Base-by-base conservation (phyloP, 2,797 vertebrate species). In the Protonibea diacanthus region DNA sequence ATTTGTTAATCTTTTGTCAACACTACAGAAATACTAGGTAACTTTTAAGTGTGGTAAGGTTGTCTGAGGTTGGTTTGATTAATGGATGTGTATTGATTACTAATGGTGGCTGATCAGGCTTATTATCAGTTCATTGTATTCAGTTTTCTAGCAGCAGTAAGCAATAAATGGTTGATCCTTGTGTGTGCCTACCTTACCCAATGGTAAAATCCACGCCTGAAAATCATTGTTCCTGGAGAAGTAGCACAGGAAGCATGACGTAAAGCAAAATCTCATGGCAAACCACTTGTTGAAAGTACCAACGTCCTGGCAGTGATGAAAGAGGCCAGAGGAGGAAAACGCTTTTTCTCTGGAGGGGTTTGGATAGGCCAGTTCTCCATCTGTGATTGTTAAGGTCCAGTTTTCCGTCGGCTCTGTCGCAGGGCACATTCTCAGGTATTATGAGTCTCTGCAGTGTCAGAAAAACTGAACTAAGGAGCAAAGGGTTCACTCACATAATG, bases 301-400 rank as follows among this genome's bases (percentile, higher is more conserved):
- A 59, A 25, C 47, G 70, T 48, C 71, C 52, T 71, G 77, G 74
- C 65, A 65, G 23, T 3, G 33, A 64, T 48, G n/a, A 69, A 33
- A 65, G 57, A 76, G 52, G 49, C 56, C 77, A 51, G 47, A 68
- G 25, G 69, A 78, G 63, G 67, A 65, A 86, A 78, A 74, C 4
- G 8, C 12, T 55, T 57, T 70, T 27, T 49, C 51, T 72, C 71
- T 70, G 64, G 51, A 48, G 64, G 45, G 48, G 56, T 66, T 51
- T 71, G 63, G 57, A 80, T 44, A 57, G 69, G 77, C 59, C 62
- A 47, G 48, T 72, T 86, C 77, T 74, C 67, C 82, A 68, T 84
- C 76, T 86, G 82, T 71, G 81, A 82, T 74, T 77, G 69, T 86
- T 74, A 74, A 60, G 18, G 57, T 70, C 70, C 77, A 83, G 60